Conservation (phyloP, 2,113 vertebrate species). For the Thunnus thynnus region DNA sequence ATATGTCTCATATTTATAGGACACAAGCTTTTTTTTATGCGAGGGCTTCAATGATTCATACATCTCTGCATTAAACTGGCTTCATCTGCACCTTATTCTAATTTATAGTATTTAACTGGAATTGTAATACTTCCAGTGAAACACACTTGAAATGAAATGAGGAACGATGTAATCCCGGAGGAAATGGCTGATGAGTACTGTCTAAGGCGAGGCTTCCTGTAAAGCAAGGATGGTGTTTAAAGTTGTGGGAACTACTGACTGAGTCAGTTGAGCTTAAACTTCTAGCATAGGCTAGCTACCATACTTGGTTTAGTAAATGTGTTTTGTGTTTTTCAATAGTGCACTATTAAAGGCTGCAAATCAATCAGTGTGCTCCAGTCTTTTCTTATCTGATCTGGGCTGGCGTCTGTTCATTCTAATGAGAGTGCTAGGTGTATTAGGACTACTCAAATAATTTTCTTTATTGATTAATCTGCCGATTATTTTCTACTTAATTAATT, state of each 20-base stretch:
- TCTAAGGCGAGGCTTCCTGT: slow-evolving; percentile 46
- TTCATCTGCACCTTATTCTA: slow-evolving; percentile 24
- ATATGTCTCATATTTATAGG: background rate
- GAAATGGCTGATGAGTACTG: slow-evolving; percentile 46
- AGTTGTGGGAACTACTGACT: slow-evolving; percentile 14
- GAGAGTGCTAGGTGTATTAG: too few species aligned
- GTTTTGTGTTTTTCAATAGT: too few species aligned
- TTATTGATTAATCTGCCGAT: too few species aligned
- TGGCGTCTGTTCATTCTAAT: too few species aligned
- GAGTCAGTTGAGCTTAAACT: background rate
- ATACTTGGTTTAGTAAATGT: too few species aligned
- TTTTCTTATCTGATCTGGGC: too few species aligned
- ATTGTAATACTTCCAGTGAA: slow-evolving; percentile 15
- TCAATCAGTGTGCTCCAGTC: too few species aligned
- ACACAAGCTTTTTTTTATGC: background rate
- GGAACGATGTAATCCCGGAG: slow-evolving; percentile 32
- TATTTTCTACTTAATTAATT: too few species aligned
- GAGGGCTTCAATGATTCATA: slow-evolving; percentile 25
- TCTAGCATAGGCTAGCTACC: too few species aligned
- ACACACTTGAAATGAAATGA: slow-evolving; percentile 30
- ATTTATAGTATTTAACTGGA: slow-evolving; percentile 28
- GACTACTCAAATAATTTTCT: too few species aligned
- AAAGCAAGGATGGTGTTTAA: slow-evolving; percentile 30
- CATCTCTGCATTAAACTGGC: slow-evolving; percentile 6
- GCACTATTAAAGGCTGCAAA: too few species aligned